Evolutionary conservation across 2,113 vertebrate genomes (phyloP).

Genomic region (Desmodus rotundus): DNA sequence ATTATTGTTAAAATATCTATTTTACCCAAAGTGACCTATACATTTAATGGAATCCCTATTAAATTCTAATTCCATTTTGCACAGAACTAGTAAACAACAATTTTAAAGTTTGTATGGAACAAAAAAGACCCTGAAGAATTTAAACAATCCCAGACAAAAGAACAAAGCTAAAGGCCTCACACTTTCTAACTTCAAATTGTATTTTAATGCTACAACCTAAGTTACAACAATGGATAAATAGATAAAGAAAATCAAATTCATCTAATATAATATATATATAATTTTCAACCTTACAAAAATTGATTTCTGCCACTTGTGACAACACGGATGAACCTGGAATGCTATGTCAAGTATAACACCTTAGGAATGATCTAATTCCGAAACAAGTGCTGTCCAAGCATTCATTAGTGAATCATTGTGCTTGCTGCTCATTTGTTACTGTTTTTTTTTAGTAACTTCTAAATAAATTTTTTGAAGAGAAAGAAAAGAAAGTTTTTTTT

Average conservation of each 20-base stretch:
- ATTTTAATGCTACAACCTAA: background rate
- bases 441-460: too few relatives aligned
- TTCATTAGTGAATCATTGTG: background rate
- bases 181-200: background rate
- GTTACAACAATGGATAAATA: background rate
- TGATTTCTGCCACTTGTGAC: background rate
- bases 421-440: background rate
- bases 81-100: background rate
- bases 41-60: background rate
- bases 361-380: background rate
- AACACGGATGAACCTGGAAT: background rate
- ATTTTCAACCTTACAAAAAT: background rate
- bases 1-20: background rate
- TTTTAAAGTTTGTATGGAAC: background rate
- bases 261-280: background rate
- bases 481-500: too few relatives aligned
- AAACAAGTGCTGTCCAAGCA: background rate
- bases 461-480: too few relatives aligned
- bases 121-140: background rate
- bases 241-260: background rate
- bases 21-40: background rate
- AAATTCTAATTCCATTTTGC: background rate
- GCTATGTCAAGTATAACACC: background rate
- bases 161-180: background rate
- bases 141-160: background rate